Percentiles rank a stretch among this genome's conserved stretches.
phyloP scores from a whole-genome alignment of 2,888 invertebrate species.

The Phlogophora meticulosa region DNA sequence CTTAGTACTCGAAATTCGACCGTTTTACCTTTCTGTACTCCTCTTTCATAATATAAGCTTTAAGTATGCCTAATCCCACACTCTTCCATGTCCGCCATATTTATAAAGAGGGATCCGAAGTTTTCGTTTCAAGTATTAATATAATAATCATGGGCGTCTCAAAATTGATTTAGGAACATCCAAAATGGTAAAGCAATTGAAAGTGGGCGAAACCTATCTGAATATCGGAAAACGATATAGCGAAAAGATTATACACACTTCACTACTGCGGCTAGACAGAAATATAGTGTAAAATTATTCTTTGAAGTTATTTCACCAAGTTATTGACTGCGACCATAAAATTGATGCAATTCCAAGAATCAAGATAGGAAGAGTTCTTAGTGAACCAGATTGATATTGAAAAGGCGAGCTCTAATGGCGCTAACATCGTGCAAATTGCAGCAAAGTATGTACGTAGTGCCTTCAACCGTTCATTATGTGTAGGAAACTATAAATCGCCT shows the following conservation, averaged over 20 bases:
- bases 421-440: constrained; percentile 68
- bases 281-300: constrained; percentile 34
- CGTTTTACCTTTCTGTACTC: too few species aligned
- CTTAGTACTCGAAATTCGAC: too few species aligned
- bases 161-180: background rate
- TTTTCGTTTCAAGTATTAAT: too few species aligned
- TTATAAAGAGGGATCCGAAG: too few species aligned
- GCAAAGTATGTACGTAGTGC: constrained; percentile 68
- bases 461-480: constrained; percentile 74
- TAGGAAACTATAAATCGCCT: constrained; percentile 78
- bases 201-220: constrained; percentile 15
- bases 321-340: constrained; percentile 50
- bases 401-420: constrained; percentile 63
- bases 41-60: too few species aligned
- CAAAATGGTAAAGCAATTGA: background rate
- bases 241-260: constrained; percentile 7
- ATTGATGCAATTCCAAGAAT: constrained; percentile 57
- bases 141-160: too few species aligned
- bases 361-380: constrained; percentile 59
- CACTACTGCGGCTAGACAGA: constrained; percentile 9
- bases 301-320: constrained; percentile 45
- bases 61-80: too few species aligned
- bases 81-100: too few species aligned
- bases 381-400: constrained; percentile 68
- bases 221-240: constrained; percentile 12